Percentiles rank a stretch among this genome's conserved stretches.
Conservation (phyloP, 1,140 invertebrate species). For the Pseudomyrmex sp. region DNA sequence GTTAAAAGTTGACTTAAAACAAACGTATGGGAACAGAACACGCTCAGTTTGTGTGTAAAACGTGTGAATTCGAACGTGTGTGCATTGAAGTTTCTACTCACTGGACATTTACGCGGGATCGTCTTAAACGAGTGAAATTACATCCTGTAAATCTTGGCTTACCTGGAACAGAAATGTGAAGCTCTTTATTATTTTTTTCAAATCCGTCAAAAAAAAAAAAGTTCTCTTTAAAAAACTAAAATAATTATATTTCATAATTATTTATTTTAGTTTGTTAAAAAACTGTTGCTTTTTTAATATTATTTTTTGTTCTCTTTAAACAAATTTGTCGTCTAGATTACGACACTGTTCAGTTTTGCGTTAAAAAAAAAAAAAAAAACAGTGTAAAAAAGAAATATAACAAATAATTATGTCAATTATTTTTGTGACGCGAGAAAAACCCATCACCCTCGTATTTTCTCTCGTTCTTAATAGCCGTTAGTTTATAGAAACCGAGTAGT, state of each 20-base stretch:
- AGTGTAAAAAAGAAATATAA: too few species aligned
- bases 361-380: too few species aligned
- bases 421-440: not conserved
- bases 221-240: not conserved
- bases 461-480: slow-evolving; percentile 32
- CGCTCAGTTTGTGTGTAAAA: not conserved
- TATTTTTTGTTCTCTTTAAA: too few species aligned
- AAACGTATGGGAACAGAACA: too few species aligned
- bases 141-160: slow-evolving; percentile 52
- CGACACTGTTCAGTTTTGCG: too few species aligned
- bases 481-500: slow-evolving; percentile 40
- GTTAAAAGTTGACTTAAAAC: too few species aligned
- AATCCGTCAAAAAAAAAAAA: not conserved
- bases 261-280: too few species aligned
- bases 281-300: too few species aligned
- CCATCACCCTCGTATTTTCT: slow-evolving; percentile 11
- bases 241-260: too few species aligned
- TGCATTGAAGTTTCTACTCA: slow-evolving; percentile 29
- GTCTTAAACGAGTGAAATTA: not conserved
- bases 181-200: not conserved
- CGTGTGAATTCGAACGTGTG: slow-evolving; percentile 19
- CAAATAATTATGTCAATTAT: not conserved
- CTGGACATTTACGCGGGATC: slow-evolving; percentile 6
- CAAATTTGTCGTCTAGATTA: too few species aligned
- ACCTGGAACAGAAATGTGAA: slow-evolving; percentile 75